Conservation (phyloP, 2,797 vertebrate genomes). For the Girardinus metallicus region DNA sequence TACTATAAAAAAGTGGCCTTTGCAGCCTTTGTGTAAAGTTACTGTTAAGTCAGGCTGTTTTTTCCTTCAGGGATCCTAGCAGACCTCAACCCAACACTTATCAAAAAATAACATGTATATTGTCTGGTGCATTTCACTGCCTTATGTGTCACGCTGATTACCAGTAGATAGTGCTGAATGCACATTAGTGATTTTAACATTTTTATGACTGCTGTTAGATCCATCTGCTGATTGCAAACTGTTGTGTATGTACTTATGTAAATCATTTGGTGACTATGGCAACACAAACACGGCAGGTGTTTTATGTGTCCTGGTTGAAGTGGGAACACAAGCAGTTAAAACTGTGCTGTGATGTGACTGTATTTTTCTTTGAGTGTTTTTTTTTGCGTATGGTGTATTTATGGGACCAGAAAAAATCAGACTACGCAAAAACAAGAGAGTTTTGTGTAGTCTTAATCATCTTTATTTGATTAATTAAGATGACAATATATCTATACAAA, state of each 20-base stretch:
- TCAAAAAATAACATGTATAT: not conserved
- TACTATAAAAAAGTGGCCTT: not conserved
- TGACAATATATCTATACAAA: not conserved
- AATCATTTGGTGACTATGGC: conserved; percentile 26
- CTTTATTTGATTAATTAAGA: not conserved
- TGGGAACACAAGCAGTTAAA: not conserved
- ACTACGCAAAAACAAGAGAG: not conserved
- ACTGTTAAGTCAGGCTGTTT: not conserved
- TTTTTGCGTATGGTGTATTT: not conserved
- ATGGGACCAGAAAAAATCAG: not conserved
- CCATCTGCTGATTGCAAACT: conserved; percentile 23
- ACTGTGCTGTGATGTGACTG: not conserved
- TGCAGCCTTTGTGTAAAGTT: conserved; percentile 6
- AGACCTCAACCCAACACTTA: not conserved
- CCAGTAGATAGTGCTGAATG: not conserved
- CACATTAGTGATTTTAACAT: conserved; percentile 5
- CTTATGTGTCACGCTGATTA: not conserved
- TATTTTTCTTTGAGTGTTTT: not conserved
- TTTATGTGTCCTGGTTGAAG: conserved; percentile 9
- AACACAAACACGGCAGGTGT: conserved; percentile 20
- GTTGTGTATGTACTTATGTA: conserved; percentile 21
- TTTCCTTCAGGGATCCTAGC: not conserved
- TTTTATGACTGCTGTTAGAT: conserved; percentile 9
- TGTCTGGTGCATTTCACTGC: not conserved
- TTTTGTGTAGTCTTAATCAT: not conserved